Conservation (phyloP, 2,113 vertebrate species). For the Gulo gulo region DNA sequence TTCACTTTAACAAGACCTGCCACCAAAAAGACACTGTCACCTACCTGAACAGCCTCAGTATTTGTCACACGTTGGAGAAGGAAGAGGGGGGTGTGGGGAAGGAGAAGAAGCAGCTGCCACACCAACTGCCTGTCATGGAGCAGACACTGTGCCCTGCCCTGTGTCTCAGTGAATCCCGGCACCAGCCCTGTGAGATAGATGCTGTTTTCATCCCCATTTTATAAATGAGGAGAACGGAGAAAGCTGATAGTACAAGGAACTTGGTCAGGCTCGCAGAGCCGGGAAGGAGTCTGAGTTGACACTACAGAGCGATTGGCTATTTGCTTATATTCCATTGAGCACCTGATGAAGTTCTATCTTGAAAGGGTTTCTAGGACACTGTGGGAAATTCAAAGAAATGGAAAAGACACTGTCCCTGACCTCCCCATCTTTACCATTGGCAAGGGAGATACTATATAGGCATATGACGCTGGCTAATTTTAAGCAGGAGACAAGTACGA, state of each 20-base stretch:
- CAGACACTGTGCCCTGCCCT: background rate
- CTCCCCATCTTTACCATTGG: background rate
- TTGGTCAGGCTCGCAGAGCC: background rate
- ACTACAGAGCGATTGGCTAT: background rate
- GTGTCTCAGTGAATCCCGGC: background rate
- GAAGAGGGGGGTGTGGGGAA: background rate
- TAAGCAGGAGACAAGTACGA: background rate
- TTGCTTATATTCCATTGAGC: background rate
- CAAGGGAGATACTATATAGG: background rate
- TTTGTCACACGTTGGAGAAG: background rate
- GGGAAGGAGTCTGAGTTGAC: background rate
- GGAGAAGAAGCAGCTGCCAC: background rate
- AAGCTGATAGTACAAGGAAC: background rate
- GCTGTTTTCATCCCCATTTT: background rate
- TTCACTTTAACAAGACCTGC: slow-evolving; percentile 67
- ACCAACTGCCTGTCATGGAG: accelerated
- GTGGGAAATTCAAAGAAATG: background rate
- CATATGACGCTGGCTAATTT: background rate
- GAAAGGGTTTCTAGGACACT: background rate
- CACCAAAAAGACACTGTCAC: slow-evolving; percentile 47
- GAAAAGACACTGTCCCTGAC: background rate
- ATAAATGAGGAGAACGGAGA: background rate
- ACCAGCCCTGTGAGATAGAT: background rate
- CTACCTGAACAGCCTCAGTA: background rate
- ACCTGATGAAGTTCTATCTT: background rate